These are phyloP conservation scores for Delichon dasypus DNA, from an alignment of 2,797 vertebrate species.

Conservation along the genomic window DNA sequence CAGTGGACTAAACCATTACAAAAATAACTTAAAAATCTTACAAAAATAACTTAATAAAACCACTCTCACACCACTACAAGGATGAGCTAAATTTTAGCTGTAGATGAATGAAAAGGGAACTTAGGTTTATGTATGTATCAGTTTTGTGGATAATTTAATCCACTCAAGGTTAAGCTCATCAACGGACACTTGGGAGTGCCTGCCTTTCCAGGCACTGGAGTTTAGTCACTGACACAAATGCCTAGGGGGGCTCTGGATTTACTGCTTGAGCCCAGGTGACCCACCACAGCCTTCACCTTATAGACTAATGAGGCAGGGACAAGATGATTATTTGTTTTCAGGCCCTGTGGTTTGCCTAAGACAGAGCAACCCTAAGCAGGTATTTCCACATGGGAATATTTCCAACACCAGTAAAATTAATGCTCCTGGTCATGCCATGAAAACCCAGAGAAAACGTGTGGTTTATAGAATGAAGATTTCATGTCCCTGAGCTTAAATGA, in stretches of 20 bases:
- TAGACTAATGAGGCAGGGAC: background rate
- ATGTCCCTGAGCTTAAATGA: background rate
- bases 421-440: background rate
- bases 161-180: background rate
- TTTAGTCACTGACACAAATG: background rate
- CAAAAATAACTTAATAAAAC: no score
- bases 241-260: background rate
- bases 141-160: background rate
- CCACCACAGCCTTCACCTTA: background rate
- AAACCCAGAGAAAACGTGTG: background rate
- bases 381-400: background rate
- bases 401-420: background rate
- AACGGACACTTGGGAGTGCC: accelerated
- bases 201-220: background rate
- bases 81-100: background rate
- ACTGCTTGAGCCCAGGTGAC: background rate
- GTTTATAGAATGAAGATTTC: background rate
- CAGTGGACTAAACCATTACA: no score
- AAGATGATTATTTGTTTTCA: background rate
- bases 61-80: no score
- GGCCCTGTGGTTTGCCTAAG: background rate
- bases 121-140: background rate
- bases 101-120: background rate
- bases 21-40: no score
- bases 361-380: background rate